Evolutionary conservation across 2,888 invertebrate species (phyloP).

Genomic region (Tubulanus polymorphus): DNA sequence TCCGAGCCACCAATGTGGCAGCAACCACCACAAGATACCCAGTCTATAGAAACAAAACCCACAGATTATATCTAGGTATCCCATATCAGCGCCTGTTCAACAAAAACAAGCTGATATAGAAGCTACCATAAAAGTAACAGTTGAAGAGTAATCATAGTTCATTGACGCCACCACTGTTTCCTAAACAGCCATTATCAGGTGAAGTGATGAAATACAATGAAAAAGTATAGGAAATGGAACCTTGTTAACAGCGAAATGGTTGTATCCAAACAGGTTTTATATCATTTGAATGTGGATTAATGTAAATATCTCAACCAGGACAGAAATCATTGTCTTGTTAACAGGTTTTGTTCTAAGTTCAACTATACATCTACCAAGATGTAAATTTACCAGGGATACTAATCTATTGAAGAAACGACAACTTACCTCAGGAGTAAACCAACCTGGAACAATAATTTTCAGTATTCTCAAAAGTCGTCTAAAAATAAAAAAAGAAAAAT

Average conservation of each 20-base stretch:
- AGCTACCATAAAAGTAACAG: background rate
- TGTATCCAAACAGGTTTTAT: too few relatives aligned
- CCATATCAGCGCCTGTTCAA: background rate
- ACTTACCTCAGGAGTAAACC: conserved; percentile 67
- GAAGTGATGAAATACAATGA: too few relatives aligned
- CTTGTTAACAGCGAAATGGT: too few relatives aligned
- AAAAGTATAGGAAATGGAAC: too few relatives aligned
- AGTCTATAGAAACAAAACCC: conserved; percentile 24
- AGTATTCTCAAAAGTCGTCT: conserved; percentile 45
- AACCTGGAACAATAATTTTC: conserved; percentile 71
- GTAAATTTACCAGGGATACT: conserved; percentile 1
- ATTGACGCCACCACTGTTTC: background rate
- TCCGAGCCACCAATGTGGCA: conserved; percentile 75
- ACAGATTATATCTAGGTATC: background rate
- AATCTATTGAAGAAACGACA: background rate
- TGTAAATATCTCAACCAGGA: too few relatives aligned
- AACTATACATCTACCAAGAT: background rate
- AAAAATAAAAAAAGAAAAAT: conserved; percentile 18
- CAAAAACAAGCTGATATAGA: background rate
- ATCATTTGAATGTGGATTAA: too few relatives aligned
- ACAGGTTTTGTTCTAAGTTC: too few relatives aligned
- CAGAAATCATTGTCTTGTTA: too few relatives aligned
- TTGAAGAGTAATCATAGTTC: too few relatives aligned
- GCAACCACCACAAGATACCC: conserved; percentile 60
- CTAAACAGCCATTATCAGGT: too few relatives aligned